A percentile compares a stretch with the other conserved stretches of the same genome.
Conservation (phyloP, 2,797 vertebrate genomes). For the Manis javanica region DNA sequence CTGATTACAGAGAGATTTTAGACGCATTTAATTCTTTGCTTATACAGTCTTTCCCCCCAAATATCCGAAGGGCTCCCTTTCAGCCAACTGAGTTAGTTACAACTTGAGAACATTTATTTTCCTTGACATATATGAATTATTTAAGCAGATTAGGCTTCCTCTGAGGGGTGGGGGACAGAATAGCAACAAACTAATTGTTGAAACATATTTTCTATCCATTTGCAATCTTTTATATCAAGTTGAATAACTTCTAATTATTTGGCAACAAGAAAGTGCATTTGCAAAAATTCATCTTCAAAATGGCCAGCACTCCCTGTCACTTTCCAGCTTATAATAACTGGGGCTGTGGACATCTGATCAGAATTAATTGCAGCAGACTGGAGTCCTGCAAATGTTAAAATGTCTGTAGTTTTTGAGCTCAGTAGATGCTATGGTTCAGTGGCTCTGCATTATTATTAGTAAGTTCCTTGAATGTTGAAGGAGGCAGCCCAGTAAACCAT, state of each 20-base stretch:
- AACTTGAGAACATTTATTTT: slow-evolving; percentile 29
- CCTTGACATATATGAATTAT: slow-evolving; percentile 42
- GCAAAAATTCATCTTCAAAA: slow-evolving; percentile 62
- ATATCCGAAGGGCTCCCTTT: not conserved
- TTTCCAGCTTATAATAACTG: slow-evolving; percentile 51
- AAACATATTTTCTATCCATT: slow-evolving; percentile 30
- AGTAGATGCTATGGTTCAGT: slow-evolving; percentile 29
- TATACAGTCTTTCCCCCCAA: not conserved
- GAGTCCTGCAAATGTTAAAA: slow-evolving; percentile 56
- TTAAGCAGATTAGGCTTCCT: not conserved
- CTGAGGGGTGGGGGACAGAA: not conserved
- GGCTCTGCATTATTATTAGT: slow-evolving; percentile 46
- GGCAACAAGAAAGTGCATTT: slow-evolving; percentile 45
- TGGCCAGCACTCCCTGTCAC: not conserved
- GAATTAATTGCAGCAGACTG: slow-evolving; percentile 63
- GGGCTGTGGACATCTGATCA: slow-evolving; percentile 37
- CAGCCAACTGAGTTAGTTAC: slow-evolving; percentile 22
- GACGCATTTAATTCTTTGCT: not conserved
- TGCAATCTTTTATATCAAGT: slow-evolving; percentile 37
- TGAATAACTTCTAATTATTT: slow-evolving; percentile 65
- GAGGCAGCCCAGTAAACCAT: not conserved
- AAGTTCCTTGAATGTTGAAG: slow-evolving; percentile 64
- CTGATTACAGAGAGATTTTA: not conserved
- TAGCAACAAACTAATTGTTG: slow-evolving; percentile 36
- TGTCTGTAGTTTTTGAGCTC: slow-evolving; percentile 57